Percentiles rank a stretch among this genome's conserved stretches.
Evolutionary conservation across 2,888 invertebrate species (phyloP).

Genomic region (Tetragonula carbonaria): DNA sequence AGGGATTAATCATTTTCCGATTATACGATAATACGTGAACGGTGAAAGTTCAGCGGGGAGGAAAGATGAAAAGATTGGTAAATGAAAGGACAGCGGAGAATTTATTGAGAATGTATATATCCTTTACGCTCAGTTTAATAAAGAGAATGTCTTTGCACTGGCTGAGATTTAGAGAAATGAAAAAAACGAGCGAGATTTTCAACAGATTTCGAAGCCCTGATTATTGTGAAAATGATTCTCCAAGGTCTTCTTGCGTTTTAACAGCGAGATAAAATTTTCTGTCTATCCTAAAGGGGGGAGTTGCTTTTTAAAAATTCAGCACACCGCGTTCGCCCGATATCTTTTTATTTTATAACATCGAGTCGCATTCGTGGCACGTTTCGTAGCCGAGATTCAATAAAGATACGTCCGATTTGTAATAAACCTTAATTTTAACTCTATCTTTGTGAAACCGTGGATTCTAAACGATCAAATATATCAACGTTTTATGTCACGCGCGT

Average conservation of each 20-base stretch:
- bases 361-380: too few relatives aligned
- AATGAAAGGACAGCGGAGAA: neutral
- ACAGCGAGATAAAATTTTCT: too few relatives aligned
- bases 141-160: neutral
- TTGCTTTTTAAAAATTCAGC: too few relatives aligned
- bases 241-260: too few relatives aligned
- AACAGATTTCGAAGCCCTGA: neutral
- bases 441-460: too few relatives aligned
- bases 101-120: neutral
- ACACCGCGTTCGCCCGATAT: too few relatives aligned
- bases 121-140: neutral
- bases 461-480: too few relatives aligned
- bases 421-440: too few relatives aligned
- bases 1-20: neutral
- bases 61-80: constrained; percentile 21
- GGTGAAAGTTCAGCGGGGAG: neutral
- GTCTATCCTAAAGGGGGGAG: too few relatives aligned
- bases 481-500: too few relatives aligned
- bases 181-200: neutral
- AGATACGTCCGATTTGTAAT: neutral
- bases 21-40: neutral
- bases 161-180: neutral
- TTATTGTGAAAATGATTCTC: neutral
- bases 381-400: neutral
- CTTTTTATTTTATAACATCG: too few relatives aligned